Evolutionary conservation across 1,140 invertebrate genomes (phyloP).

Genomic region (Trachymyrmex cornetzi): DNA sequence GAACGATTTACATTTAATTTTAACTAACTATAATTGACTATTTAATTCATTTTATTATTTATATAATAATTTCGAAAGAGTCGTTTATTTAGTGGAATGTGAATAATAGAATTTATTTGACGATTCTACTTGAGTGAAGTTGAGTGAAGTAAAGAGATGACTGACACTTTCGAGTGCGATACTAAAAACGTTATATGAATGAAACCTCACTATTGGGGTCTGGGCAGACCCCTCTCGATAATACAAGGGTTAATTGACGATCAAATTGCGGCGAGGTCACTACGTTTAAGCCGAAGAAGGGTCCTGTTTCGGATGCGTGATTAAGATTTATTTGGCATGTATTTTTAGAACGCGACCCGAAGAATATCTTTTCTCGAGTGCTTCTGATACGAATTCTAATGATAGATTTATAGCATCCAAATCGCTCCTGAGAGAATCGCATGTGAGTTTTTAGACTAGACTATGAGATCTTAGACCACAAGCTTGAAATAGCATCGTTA

Average conservation of each 20-base stretch:
- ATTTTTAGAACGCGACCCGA: constrained; percentile 47
- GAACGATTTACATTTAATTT: not conserved
- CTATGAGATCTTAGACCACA: too few relatives aligned
- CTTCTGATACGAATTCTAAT: constrained; percentile 32
- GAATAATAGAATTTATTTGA: constrained; percentile 6
- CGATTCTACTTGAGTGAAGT: constrained; percentile 29
- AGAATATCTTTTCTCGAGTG: constrained; percentile 38
- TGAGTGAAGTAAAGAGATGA: constrained; percentile 33
- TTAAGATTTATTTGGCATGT: constrained; percentile 50
- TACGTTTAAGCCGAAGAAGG: constrained; percentile 15
- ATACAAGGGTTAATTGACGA: constrained; percentile 62
- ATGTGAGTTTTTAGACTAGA: constrained; percentile 5
- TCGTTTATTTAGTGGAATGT: not conserved
- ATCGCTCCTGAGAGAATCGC: not conserved
- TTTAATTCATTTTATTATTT: not conserved
- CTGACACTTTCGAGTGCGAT: constrained; percentile 35
- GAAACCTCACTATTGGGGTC: constrained; percentile 43
- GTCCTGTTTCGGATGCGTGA: constrained; percentile 42
- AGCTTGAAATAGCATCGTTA: not conserved
- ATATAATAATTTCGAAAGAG: not conserved
- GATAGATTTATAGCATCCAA: constrained; percentile 34
- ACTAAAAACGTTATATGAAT: constrained; percentile 44
- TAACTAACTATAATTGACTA: not conserved
- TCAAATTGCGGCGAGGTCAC: constrained; percentile 61
- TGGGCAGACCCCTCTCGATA: constrained; percentile 49